Conservation (phyloP, 2,113 vertebrate genomes). For the Phyllostomus discolor region DNA sequence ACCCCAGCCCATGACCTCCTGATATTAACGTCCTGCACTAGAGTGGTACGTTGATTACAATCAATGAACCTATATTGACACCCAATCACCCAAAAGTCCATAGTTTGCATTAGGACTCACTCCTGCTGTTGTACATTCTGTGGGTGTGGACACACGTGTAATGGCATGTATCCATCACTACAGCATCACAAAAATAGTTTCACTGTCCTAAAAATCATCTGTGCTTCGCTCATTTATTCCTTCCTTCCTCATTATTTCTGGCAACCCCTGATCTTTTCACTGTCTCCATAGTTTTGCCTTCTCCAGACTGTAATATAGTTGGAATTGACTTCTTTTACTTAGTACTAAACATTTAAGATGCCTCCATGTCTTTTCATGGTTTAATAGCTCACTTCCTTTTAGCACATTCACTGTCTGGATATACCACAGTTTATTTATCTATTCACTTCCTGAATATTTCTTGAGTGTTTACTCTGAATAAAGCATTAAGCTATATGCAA, state of each 20-base stretch:
- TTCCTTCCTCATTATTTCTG: neutral
- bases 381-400: neutral
- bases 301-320: neutral
- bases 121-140: neutral
- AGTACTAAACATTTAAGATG: neutral
- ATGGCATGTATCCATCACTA: neutral
- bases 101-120: neutral
- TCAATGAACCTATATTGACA: neutral
- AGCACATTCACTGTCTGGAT: neutral
- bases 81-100: neutral
- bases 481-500: neutral
- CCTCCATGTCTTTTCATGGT: neutral
- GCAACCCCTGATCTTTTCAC: neutral
- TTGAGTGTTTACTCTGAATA: neutral
- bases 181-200: neutral
- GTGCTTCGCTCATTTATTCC: neutral
- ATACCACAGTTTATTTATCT: neutral
- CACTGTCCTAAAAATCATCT: neutral
- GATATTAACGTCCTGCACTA: neutral
- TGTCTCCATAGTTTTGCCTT: neutral
- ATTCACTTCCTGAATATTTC: neutral
- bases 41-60: neutral
- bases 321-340: neutral
- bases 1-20: too few relatives aligned
- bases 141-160: neutral